phyloP scores from a whole-genome alignment of 2,888 invertebrate species.

The Augochlorella aurata region DNA sequence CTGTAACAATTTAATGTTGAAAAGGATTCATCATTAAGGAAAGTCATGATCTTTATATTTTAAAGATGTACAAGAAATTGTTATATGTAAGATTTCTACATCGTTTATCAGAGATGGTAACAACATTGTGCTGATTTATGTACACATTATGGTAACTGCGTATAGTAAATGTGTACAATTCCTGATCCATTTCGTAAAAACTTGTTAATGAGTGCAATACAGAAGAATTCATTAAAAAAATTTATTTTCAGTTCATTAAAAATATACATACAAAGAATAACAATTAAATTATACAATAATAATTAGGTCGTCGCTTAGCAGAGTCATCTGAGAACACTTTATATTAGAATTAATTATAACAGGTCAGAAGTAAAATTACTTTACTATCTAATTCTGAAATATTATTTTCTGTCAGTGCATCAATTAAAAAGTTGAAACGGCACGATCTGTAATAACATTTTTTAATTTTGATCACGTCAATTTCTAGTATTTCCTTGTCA shows the following conservation, averaged over 20 bases:
- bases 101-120: not conserved
- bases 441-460: not conserved
- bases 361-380: constrained; percentile 1
- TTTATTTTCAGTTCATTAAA: not conserved
- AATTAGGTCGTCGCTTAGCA: not conserved
- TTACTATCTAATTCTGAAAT: not conserved
- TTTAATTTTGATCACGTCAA: not conserved
- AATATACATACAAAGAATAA: not conserved
- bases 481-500: not conserved
- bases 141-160: not conserved
- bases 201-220: not conserved
- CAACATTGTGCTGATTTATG: constrained; percentile 18
- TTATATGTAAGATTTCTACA: constrained; percentile 8
- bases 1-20: not conserved
- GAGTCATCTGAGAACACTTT: not conserved
- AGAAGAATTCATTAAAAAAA: not conserved
- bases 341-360: constrained; percentile 8
- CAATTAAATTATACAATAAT: constrained; percentile 1
- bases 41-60: constrained; percentile 9
- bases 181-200: no score
- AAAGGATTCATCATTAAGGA: not conserved
- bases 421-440: not conserved
- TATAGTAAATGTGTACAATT: constrained; percentile 7
- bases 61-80: not conserved
- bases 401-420: not conserved